A percentile compares a stretch with the other conserved stretches of the same genome.
These are phyloP conservation scores for Drosophila auraria DNA, from an alignment of 1,140 invertebrate genomes.

Conservation along the genomic window DNA sequence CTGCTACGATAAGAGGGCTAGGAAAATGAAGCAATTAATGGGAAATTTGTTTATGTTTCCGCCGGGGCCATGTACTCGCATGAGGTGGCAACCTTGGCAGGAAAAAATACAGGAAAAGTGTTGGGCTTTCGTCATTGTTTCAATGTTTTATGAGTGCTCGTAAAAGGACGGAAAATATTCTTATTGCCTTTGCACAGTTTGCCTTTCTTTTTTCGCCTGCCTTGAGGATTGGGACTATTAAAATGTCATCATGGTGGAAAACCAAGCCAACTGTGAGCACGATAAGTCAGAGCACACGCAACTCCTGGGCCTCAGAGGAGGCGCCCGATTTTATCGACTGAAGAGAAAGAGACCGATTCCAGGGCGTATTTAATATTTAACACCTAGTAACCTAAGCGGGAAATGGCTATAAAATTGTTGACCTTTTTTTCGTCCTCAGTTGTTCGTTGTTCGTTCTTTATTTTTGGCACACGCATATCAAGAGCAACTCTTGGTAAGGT, in stretches of 20 bases:
- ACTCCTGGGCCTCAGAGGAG: slow-evolving; percentile 26
- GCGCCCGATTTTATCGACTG: slow-evolving; percentile 66
- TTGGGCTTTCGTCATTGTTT: slow-evolving; percentile 69
- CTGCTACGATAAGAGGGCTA: slow-evolving; percentile 5
- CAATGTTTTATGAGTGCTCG: slow-evolving; percentile 65
- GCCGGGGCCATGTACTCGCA: slow-evolving; percentile 10
- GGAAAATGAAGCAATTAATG: slow-evolving; percentile 73
- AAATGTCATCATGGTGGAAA: slow-evolving; percentile 68
- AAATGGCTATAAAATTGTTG: slow-evolving; percentile 76
- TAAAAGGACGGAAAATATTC: slow-evolving; percentile 73
- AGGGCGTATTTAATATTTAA: slow-evolving; percentile 80
- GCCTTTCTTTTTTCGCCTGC: not conserved
- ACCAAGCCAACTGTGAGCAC: slow-evolving; percentile 45
- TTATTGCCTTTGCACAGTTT: slow-evolving; percentile 49
- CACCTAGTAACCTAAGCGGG: slow-evolving; percentile 71
- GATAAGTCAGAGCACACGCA: slow-evolving; percentile 63
- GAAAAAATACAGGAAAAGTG: slow-evolving; percentile 34
- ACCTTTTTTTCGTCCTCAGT: slow-evolving; percentile 59
- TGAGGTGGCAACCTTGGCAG: slow-evolving; percentile 5
- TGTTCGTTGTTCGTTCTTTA: slow-evolving; percentile 9
- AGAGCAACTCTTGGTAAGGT: not conserved
- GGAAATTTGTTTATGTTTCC: slow-evolving; percentile 58
- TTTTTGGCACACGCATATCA: slow-evolving; percentile 55
- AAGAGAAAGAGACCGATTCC: slow-evolving; percentile 42
- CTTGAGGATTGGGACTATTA: slow-evolving; percentile 64